phyloP scores from a whole-genome alignment of 2,113 vertebrate species.

The Clarias batrachus region DNA sequence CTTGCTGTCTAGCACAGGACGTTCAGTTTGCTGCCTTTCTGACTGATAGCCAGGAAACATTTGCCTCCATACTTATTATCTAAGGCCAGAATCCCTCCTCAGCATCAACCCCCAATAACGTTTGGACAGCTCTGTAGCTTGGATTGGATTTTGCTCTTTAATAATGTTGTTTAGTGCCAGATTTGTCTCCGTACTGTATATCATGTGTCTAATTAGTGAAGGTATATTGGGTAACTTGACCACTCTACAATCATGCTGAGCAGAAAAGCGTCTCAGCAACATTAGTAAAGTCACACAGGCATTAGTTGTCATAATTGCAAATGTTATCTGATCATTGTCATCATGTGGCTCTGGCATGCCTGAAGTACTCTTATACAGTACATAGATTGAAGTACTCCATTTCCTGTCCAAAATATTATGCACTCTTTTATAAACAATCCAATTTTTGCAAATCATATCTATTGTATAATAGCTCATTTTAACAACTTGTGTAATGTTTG shows the following conservation, averaged over 20 bases:
- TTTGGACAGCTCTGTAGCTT: background rate
- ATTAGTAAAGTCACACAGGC: background rate
- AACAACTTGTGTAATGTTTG: background rate
- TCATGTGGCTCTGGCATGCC: too few relatives aligned
- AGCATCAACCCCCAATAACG: background rate
- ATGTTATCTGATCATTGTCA: background rate
- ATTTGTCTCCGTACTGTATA: background rate
- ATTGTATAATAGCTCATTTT: background rate
- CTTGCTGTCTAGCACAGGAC: background rate
- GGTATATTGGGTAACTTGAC: background rate
- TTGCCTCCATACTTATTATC: background rate
- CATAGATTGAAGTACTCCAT: background rate
- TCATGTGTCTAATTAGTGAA: background rate
- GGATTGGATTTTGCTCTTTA: background rate
- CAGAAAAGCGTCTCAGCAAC: background rate
- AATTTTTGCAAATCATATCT: background rate
- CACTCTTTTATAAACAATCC: background rate
- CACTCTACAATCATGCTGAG: background rate
- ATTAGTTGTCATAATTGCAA: background rate
- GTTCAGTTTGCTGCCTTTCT: constrained; percentile 27
- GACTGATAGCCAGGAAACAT: constrained; percentile 29
- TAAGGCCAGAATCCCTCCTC: background rate
- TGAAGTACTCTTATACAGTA: background rate
- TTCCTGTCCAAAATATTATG: background rate
- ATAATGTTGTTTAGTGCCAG: background rate